phyloP scores from a whole-genome alignment of 2,888 invertebrate species.

The Brachycybe producta region DNA sequence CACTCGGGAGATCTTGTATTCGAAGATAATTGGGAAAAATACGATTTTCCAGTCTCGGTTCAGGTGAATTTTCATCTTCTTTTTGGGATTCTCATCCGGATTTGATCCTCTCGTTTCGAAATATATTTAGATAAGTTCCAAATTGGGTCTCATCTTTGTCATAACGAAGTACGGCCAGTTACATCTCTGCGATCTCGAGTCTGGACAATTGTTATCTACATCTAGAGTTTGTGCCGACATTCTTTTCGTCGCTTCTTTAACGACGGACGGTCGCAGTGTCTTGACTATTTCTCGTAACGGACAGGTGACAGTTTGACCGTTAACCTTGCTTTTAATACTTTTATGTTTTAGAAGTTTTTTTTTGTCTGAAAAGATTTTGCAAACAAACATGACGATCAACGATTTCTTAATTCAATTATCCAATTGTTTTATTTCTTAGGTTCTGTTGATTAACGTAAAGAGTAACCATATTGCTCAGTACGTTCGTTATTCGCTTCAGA shows the following conservation, averaged over 20 bases:
- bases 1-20: slow-evolving; percentile 32
- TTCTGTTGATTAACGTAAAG: slow-evolving; percentile 4
- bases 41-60: slow-evolving; percentile 35
- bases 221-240: slow-evolving; percentile 30
- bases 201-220: slow-evolving; percentile 30
- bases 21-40: slow-evolving; percentile 30
- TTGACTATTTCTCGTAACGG: slow-evolving; percentile 24
- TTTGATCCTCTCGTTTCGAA: too few species aligned
- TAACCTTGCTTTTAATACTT: not conserved
- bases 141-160: slow-evolving; percentile 32
- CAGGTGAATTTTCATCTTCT: slow-evolving; percentile 27
- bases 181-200: slow-evolving; percentile 35
- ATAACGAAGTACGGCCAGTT: slow-evolving; percentile 35
- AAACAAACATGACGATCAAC: not conserved
- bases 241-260: slow-evolving; percentile 31
- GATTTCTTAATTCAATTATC: not conserved
- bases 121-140: slow-evolving; percentile 29
- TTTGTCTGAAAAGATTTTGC: not conserved
- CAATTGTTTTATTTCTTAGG: not conserved
- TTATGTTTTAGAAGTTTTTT: not conserved
- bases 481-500: slow-evolving; percentile 4
- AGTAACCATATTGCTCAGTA: slow-evolving; percentile 8
- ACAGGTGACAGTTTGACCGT: slow-evolving; percentile 20
- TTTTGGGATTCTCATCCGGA: not conserved
- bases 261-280: slow-evolving; percentile 23